Base-by-base conservation (phyloP, 2,113 vertebrate species). In the Synchiropus splendidus region DNA sequence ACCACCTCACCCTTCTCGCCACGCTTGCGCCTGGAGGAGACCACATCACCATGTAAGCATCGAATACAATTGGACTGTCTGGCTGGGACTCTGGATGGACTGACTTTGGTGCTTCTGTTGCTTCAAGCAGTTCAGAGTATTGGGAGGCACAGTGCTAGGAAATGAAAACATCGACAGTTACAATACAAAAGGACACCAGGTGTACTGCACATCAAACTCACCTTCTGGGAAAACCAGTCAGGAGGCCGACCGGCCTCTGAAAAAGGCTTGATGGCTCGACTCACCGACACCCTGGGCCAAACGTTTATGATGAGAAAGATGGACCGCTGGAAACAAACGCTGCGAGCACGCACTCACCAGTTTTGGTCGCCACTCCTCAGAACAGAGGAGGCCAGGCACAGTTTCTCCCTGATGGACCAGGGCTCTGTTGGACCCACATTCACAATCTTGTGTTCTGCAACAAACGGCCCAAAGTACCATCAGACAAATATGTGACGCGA, bases 181-280 rank as follows among this genome's bases (percentile, higher is more conserved):
- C n/a, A n/a, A n/a, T n/a, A n/a, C n/a, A n/a, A n/a, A n/a, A n/a
- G n/a, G n/a, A n/a, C n/a, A n/a, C n/a, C n/a, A n/a, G n/a, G n/a
- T n/a, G n/a, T n/a, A n/a, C n/a, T n/a, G n/a, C n/a, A n/a, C 3
- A 12, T 44, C 10, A 15, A 5, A 21, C 2, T 12, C 75, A 94
- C 94, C 88, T 97, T 98, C 57, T 98, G 94, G 42, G 95, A 99
- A 79, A 99, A 99, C 95, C 95, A 99, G 70, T 99, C 95, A 46
- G 95, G 92, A 45, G 95, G 94, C 15, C 94, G 90, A 36, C 93
- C 94, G 16, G 89, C 72, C 70, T 99, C 95, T 57, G 94, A 92
- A 75, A 98, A 98, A 36, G 94, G 93, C 66, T 98, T 99, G 83
- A 99, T 99, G 54, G 95, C 95, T 85, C 95, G 84, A 78, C 94